phyloP scores from a whole-genome alignment of 2,113 vertebrate genomes.

The Nestor notabilis region DNA sequence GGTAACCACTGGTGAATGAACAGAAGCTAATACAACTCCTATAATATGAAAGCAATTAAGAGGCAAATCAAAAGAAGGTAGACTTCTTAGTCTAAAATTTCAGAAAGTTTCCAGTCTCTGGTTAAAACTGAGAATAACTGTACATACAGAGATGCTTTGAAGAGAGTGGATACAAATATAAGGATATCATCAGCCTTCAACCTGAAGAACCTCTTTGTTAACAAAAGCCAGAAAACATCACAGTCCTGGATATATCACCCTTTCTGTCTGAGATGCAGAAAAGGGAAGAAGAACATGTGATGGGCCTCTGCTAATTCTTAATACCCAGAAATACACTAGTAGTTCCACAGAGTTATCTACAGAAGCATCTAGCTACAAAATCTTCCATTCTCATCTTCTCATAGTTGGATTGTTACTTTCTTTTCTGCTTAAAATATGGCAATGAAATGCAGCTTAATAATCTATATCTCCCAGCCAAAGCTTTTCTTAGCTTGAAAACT shows the following conservation, averaged over 20 bases:
- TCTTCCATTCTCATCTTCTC: not conserved
- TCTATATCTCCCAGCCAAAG: not conserved
- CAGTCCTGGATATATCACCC: not conserved
- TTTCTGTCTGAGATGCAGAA: not conserved
- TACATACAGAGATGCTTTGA: not conserved
- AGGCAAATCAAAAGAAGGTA: not conserved
- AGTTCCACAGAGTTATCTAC: not conserved
- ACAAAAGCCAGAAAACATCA: not conserved
- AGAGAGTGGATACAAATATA: not conserved
- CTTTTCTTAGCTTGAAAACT: not conserved
- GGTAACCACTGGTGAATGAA: not conserved
- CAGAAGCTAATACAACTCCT: not conserved
- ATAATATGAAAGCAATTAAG: not conserved
- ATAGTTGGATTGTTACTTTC: not conserved
- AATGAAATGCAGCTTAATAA: not conserved
- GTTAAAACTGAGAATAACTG: not conserved
- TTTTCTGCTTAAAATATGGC: not conserved
- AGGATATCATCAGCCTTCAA: not conserved
- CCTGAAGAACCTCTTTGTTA: not conserved
- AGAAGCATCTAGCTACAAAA: not conserved
- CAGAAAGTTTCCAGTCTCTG: not conserved
- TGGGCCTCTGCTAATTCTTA: not conserved
- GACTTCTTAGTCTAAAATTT: not conserved
- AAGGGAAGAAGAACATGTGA: not conserved
- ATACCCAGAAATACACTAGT: accelerated